Percentiles rank a stretch among this genome's conserved stretches.
Evolutionary conservation across 30 jellyfish, hydroid and myxozoan genomes (phyloP).

Genomic region (Pelagia noctiluca): DNA sequence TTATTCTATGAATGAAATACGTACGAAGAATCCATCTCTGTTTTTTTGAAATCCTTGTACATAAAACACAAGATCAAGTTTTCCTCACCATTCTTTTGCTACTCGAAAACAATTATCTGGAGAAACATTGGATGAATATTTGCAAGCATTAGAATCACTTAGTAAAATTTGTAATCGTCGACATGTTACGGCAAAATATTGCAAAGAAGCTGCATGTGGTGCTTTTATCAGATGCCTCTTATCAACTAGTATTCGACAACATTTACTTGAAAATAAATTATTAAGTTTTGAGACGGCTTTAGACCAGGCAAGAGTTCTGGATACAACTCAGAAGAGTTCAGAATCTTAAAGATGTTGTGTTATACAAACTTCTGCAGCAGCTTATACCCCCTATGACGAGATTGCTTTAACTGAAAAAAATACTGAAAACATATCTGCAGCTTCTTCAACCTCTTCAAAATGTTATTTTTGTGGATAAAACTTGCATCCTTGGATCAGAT

Average conservation of each 20-base stretch:
- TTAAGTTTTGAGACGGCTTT: slow-evolving; percentile 18
- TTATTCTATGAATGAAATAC: slow-evolving; percentile 45
- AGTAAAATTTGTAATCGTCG: slow-evolving; percentile 76
- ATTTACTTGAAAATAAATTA: slow-evolving; percentile 53
- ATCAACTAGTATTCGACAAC: slow-evolving; percentile 53
- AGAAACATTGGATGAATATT: slow-evolving; percentile 71
- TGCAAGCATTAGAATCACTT: slow-evolving; percentile 70
- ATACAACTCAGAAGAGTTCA: slow-evolving; percentile 63
- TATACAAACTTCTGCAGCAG: slow-evolving; percentile 33
- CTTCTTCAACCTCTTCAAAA: slow-evolving; percentile 1
- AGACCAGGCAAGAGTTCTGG: slow-evolving; percentile 73
- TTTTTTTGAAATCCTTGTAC: slow-evolving; percentile 52
- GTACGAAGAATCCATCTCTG: slow-evolving; percentile 59
- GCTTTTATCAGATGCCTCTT: slow-evolving; percentile 65
- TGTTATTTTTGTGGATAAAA: slow-evolving; percentile 33
- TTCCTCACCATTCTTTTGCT: slow-evolving; percentile 76
- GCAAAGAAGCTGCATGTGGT: slow-evolving; percentile 61
- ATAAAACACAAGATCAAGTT: slow-evolving; percentile 72
- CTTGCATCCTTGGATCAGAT: not conserved
- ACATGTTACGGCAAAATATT: slow-evolving; percentile 27
- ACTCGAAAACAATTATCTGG: slow-evolving; percentile 70
- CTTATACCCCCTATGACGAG: slow-evolving; percentile 4
- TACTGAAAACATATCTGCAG: slow-evolving; percentile 16
- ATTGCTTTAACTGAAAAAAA: slow-evolving; percentile 8
- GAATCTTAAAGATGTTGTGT: slow-evolving; percentile 13